phyloP scores from a whole-genome alignment of 2,888 invertebrate species.

The Sesia apiformis region DNA sequence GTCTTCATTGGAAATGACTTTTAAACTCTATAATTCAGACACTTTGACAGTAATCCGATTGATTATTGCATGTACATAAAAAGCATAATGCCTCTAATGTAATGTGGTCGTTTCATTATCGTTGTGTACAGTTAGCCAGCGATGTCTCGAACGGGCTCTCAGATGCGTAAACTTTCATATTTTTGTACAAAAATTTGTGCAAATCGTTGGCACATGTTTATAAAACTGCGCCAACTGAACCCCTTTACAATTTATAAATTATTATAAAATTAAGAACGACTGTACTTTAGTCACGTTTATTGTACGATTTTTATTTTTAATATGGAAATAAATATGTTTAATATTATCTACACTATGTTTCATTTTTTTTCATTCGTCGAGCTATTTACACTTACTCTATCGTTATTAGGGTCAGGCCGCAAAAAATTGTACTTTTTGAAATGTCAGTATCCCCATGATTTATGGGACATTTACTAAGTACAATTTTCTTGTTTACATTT shows the following conservation, averaged over 20 bases:
- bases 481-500: too few species aligned
- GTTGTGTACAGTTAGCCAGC: slow-evolving; percentile 4
- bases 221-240: slow-evolving; percentile 15
- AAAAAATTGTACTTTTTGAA: too few species aligned
- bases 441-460: too few species aligned
- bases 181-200: slow-evolving; percentile 29
- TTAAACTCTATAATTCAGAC: slow-evolving; percentile 4
- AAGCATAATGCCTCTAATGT: background rate
- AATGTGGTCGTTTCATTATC: background rate
- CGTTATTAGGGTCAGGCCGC: too few species aligned
- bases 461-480: too few species aligned
- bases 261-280: background rate
- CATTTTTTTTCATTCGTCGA: background rate
- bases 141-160: slow-evolving; percentile 2
- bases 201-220: slow-evolving; percentile 17
- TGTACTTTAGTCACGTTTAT: slow-evolving; percentile 38
- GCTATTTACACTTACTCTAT: too few species aligned
- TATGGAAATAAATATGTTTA: slow-evolving; percentile 50
- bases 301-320: slow-evolving; percentile 46
- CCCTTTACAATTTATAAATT: slow-evolving; percentile 10
- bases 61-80: slow-evolving; percentile 1
- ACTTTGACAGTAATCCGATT: slow-evolving; percentile 6
- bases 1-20: background rate
- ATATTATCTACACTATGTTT: slow-evolving; percentile 23
- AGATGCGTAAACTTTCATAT: slow-evolving; percentile 20